A percentile compares a stretch with the other conserved stretches of the same genome.
phyloP scores from a whole-genome alignment of 2,888 invertebrate genomes.

The Brachypterus glaber region DNA sequence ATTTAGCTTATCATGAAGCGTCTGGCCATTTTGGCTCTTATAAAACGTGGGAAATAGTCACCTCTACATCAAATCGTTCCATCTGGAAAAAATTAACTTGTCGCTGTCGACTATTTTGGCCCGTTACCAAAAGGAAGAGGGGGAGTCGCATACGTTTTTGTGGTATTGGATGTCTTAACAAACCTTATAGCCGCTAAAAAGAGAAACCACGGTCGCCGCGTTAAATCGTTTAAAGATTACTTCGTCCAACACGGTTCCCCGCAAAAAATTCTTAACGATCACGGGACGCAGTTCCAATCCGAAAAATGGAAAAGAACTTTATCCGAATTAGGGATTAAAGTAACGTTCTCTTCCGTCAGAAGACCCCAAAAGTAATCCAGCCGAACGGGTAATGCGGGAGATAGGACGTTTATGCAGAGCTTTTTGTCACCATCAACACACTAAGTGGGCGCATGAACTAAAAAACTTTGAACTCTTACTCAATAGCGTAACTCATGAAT shows the following conservation, averaged over 20 bases:
- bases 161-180: conserved; percentile 22
- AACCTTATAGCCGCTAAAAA: conserved; percentile 19
- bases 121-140: conserved; percentile 16
- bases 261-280: conserved; percentile 4
- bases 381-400: conserved; percentile 9
- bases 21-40: conserved; percentile 5
- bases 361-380: conserved; percentile 8
- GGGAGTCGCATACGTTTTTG: conserved; percentile 19
- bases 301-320: too few species aligned
- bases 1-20: too few species aligned
- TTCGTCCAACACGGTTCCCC: neutral
- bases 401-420: conserved; percentile 9
- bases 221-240: conserved; percentile 5
- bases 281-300: conserved; percentile 5
- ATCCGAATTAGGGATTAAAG: too few species aligned
- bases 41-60: conserved; percentile 3
- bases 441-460: too few species aligned
- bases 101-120: conserved; percentile 11
- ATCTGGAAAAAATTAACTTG: conserved; percentile 1
- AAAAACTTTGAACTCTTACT: too few species aligned
- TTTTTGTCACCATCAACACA: conserved; percentile 10
- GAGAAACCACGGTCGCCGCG: conserved; percentile 14
- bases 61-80: conserved; percentile 9
- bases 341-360: conserved; percentile 6
- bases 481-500: too few species aligned